Conservation (phyloP, 2,888 invertebrate species). For the Agrilus biguttatus region DNA sequence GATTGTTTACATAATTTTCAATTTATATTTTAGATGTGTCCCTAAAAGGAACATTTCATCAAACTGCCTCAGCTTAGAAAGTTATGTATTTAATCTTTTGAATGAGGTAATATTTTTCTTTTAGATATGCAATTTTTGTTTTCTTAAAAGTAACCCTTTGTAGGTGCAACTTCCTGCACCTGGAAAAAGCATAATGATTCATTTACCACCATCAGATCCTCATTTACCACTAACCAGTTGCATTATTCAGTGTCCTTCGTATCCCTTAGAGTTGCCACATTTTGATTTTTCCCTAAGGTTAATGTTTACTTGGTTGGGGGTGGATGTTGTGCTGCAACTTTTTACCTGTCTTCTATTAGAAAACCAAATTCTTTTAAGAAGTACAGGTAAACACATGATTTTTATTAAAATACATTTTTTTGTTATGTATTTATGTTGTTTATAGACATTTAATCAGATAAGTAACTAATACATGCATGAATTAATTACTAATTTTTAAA, state of each 20-base stretch:
- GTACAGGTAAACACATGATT: constrained; percentile 50
- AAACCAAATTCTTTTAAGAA: constrained; percentile 89
- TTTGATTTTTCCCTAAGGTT: constrained; percentile 85
- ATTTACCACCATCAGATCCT: constrained; percentile 56
- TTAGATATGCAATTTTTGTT: background rate
- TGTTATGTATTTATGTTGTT: background rate
- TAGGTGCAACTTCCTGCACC: constrained; percentile 56
- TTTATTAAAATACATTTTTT: background rate
- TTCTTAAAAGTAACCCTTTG: background rate
- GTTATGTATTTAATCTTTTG: constrained; percentile 87
- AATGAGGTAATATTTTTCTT: constrained; percentile 63
- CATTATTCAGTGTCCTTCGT: constrained; percentile 63
- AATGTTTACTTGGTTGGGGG: constrained; percentile 77
- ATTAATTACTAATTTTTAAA: too few species aligned
- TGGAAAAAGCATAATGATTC: constrained; percentile 72
- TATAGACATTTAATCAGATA: background rate
- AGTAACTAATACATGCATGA: background rate
- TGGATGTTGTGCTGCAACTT: constrained; percentile 83
- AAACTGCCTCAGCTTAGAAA: constrained; percentile 64
- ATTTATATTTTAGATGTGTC: constrained; percentile 45
- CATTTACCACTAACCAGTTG: constrained; percentile 50
- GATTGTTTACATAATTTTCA: background rate
- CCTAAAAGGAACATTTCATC: constrained; percentile 59
- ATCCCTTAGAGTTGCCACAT: constrained; percentile 76
- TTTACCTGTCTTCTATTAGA: constrained; percentile 92